Evolutionary conservation across 35 echinoderm and acorn worm genomes (phyloP).

Genomic region (Chiridota heheva): DNA sequence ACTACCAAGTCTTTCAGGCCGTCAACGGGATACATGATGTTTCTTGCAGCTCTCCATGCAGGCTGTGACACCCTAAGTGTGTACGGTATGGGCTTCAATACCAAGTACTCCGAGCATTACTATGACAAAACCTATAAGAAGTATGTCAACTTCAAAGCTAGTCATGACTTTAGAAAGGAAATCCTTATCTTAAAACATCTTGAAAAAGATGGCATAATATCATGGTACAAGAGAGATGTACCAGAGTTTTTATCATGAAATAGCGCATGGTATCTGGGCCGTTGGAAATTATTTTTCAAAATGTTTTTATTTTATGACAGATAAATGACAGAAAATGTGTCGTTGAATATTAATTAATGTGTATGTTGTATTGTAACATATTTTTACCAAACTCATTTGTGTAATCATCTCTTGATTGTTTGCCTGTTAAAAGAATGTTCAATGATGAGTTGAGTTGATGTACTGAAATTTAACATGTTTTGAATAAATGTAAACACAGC

Average conservation of each 20-base stretch:
- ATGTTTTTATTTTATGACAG: too few species aligned
- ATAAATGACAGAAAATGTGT: too few species aligned
- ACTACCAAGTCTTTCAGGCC: slow-evolving; percentile 78
- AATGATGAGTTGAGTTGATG: too few species aligned
- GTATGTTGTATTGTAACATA: too few species aligned
- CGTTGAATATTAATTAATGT: too few species aligned
- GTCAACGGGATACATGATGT: slow-evolving; percentile 85
- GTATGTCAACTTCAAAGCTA: slow-evolving; percentile 55
- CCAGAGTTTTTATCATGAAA: slow-evolving; percentile 25
- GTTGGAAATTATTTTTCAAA: too few species aligned
- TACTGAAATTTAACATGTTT: too few species aligned
- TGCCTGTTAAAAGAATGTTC: too few species aligned
- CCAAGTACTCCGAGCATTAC: slow-evolving; percentile 77
- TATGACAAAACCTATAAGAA: slow-evolving; percentile 67
- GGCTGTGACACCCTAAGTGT: slow-evolving; percentile 81
- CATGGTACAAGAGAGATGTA: slow-evolving; percentile 93
- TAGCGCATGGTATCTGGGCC: too few species aligned
- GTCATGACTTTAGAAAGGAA: slow-evolving; percentile 85
- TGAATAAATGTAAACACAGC: too few species aligned
- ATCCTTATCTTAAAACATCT: slow-evolving; percentile 58
- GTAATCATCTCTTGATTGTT: too few species aligned
- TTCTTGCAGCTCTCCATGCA: slow-evolving; percentile 78
- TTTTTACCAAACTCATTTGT: too few species aligned
- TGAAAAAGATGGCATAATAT: slow-evolving; percentile 57
- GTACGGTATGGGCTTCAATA: slow-evolving; percentile 91